Evolutionary conservation across 2,113 vertebrate genomes (phyloP).

Genomic region (Planiliza haematocheilus): DNA sequence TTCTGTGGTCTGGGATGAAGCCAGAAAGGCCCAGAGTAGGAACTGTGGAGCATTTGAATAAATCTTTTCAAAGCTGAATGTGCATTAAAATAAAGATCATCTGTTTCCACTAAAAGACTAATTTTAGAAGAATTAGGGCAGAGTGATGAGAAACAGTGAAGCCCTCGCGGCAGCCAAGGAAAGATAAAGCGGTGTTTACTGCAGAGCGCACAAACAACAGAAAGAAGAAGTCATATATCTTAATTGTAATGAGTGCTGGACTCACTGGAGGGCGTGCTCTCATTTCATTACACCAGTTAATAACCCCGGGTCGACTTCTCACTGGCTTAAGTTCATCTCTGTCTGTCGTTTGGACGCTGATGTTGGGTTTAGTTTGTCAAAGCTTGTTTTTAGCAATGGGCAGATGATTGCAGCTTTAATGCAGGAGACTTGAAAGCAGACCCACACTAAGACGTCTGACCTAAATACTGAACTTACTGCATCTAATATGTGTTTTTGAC

Average conservation of each 20-base stretch:
- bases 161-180: not conserved
- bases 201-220: not conserved
- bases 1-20: slow-evolving; percentile 55
- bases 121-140: slow-evolving; percentile 12
- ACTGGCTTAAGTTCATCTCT: slow-evolving; percentile 2
- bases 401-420: too few relatives aligned
- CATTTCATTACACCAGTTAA: slow-evolving; percentile 21
- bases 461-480: too few relatives aligned
- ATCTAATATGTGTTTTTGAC: too few relatives aligned
- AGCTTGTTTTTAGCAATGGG: not conserved
- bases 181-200: slow-evolving; percentile 4
- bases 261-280: slow-evolving; percentile 59
- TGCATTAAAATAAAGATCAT: slow-evolving; percentile 12
- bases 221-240: slow-evolving; percentile 8
- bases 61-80: slow-evolving; percentile 14
- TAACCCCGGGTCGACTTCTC: slow-evolving; percentile 29
- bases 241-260: slow-evolving; percentile 40
- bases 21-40: slow-evolving; percentile 33
- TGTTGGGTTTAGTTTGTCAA: slow-evolving; percentile 13
- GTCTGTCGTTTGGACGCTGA: not conserved
- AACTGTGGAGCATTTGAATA: slow-evolving; percentile 17
- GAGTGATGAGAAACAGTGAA: not conserved
- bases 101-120: slow-evolving; percentile 29
- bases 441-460: too few relatives aligned
- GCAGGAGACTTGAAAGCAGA: too few relatives aligned